Percentiles rank a stretch among this genome's conserved stretches.
Conservation (phyloP, 1,140 invertebrate genomes). For the Aphidius gifuensis region DNA sequence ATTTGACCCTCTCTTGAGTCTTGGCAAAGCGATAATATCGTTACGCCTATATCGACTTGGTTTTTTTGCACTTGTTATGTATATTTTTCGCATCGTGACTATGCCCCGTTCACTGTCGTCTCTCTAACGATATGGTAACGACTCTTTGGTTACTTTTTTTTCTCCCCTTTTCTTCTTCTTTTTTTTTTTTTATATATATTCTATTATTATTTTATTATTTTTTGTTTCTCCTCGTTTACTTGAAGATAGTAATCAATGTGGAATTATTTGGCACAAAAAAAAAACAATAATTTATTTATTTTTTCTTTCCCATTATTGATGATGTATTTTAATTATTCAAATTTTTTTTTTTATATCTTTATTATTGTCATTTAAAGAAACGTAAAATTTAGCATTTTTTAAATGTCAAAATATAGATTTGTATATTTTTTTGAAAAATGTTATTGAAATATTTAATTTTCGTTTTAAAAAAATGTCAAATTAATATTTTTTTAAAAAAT, state of each 20-base stretch:
- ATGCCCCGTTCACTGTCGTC: slow-evolving; percentile 1
- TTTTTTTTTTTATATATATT: slow-evolving; percentile 5
- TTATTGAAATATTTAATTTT: too few species aligned
- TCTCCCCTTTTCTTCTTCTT: slow-evolving; percentile 5
- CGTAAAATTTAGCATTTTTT: too few species aligned
- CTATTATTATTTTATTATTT: slow-evolving; percentile 1
- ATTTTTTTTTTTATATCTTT: too few species aligned
- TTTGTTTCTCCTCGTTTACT: background rate
- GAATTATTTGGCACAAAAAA: too few species aligned
- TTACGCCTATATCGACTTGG: slow-evolving; percentile 23
- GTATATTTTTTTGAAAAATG: too few species aligned
- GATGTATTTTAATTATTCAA: too few species aligned
- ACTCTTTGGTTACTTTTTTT: slow-evolving; percentile 12
- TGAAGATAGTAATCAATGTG: background rate
- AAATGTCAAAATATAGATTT: too few species aligned
- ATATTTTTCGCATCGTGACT: slow-evolving; percentile 7
- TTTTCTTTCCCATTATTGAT: too few species aligned
- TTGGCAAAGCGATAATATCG: slow-evolving; percentile 22
- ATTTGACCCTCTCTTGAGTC: slow-evolving; percentile 5
- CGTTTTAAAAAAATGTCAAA: too few species aligned
- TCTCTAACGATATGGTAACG: slow-evolving; percentile 18
- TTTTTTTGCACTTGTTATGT: background rate
- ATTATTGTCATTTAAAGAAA: too few species aligned
- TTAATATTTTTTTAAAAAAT: too few species aligned
- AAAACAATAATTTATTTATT: too few species aligned